Conservation (phyloP, 1,140 invertebrate genomes). For the Cecropterus lyciades region DNA sequence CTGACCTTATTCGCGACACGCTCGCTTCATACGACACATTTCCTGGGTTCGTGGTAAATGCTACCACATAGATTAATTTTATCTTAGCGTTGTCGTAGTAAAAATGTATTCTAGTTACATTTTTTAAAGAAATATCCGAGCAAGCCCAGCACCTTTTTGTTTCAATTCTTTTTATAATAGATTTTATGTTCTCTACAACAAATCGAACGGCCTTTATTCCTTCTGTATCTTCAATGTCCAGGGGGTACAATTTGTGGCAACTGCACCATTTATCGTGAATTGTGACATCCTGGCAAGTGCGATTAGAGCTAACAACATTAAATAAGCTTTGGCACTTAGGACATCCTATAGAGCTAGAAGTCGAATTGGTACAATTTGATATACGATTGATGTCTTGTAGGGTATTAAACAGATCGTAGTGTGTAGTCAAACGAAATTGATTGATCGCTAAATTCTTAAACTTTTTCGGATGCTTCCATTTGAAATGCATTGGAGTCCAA, state of each 20-base stretch:
- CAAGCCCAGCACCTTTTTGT: slow-evolving; percentile 63
- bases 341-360: slow-evolving; percentile 79
- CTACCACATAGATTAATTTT: slow-evolving; percentile 62
- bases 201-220: slow-evolving; percentile 58
- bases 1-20: slow-evolving; percentile 42
- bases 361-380: slow-evolving; percentile 62
- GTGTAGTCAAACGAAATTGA: slow-evolving; percentile 87
- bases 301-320: slow-evolving; percentile 84
- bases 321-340: slow-evolving; percentile 89
- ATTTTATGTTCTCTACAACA: slow-evolving; percentile 50
- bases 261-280: slow-evolving; percentile 93
- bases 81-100: slow-evolving; percentile 57
- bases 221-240: slow-evolving; percentile 56
- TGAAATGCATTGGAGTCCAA: slow-evolving; percentile 88
- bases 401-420: slow-evolving; percentile 90
- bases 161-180: slow-evolving; percentile 45
- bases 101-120: slow-evolving; percentile 64
- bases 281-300: slow-evolving; percentile 90
- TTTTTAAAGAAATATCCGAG: slow-evolving; percentile 47
- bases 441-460: slow-evolving; percentile 87
- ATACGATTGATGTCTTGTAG: slow-evolving; percentile 78
- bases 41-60: slow-evolving; percentile 59
- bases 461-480: slow-evolving; percentile 84
- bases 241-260: slow-evolving; percentile 84
- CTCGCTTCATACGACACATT: slow-evolving; percentile 67